Conservation (phyloP, 2,113 vertebrate species). For the Dinomys branickii region DNA sequence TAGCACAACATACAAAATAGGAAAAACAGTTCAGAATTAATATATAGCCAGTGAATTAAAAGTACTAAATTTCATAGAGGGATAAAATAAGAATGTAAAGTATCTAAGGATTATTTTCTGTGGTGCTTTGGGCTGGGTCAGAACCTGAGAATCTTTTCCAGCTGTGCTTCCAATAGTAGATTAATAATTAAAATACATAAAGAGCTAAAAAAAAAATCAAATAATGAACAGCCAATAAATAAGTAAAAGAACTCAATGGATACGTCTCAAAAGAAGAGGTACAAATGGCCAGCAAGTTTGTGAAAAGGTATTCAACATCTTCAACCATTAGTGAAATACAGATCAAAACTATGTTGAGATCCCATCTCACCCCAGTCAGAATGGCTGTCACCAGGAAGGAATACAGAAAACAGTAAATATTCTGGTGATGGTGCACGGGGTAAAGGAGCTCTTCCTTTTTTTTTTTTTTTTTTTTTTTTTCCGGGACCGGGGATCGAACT, state of each 20-base stretch:
- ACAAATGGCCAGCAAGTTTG: background rate
- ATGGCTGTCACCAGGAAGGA: background rate
- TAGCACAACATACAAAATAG: background rate
- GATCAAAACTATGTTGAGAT: background rate
- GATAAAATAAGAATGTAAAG: background rate
- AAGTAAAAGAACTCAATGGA: background rate
- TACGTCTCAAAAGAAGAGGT: background rate
- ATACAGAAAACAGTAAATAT: background rate
- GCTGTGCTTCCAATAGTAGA: background rate
- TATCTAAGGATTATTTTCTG: constrained; percentile 29
- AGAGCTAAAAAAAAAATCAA: background rate
- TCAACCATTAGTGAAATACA: background rate
- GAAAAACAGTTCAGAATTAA: background rate
- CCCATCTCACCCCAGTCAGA: background rate
- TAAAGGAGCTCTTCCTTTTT: background rate
- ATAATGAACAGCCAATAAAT: background rate
- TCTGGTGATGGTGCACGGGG: background rate
- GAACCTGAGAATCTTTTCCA: background rate
- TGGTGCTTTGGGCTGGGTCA: background rate
- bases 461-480: too few relatives aligned
- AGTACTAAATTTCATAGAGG: background rate
- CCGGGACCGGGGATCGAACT: too few relatives aligned
- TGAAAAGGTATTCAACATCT: background rate
- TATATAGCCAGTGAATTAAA: background rate
- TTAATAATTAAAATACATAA: background rate